phyloP scores from a whole-genome alignment of 2,113 vertebrate genomes.

The Melanerpes aurifrons region DNA sequence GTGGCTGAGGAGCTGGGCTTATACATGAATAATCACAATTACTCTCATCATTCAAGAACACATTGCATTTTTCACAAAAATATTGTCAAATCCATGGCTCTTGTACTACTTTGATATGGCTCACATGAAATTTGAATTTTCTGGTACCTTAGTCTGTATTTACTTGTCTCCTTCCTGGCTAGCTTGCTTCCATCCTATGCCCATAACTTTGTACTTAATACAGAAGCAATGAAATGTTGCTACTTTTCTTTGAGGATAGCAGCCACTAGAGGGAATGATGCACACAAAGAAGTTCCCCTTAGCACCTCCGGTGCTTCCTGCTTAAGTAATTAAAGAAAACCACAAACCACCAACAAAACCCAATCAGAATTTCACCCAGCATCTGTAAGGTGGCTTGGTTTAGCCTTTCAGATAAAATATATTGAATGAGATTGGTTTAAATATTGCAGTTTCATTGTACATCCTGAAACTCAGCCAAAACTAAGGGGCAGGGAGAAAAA shows the following conservation, averaged over 20 bases:
- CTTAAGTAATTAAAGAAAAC: rapidly evolving
- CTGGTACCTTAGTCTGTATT: background rate
- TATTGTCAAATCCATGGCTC: background rate
- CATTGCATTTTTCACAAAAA: background rate
- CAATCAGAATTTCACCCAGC: background rate
- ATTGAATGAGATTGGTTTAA: constrained; percentile 34
- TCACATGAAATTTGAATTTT: background rate
- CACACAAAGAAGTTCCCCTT: background rate
- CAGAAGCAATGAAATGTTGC: background rate
- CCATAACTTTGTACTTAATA: background rate
- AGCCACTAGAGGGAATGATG: constrained; percentile 50
- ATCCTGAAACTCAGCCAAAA: constrained; percentile 43
- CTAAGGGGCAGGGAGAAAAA: background rate
- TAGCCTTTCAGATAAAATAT: background rate
- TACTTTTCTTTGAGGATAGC: background rate
- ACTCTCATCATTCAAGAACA: background rate
- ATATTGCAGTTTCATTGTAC: background rate
- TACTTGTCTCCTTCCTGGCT: background rate
- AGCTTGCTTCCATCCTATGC: background rate
- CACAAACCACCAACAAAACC: background rate
- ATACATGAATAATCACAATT: background rate
- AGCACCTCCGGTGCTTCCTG: background rate
- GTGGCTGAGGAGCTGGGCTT: background rate
- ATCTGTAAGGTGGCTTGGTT: background rate
- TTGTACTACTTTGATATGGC: background rate